Base-by-base conservation (phyloP, 2,113 vertebrate species). In the Capreolus pygargus region DNA sequence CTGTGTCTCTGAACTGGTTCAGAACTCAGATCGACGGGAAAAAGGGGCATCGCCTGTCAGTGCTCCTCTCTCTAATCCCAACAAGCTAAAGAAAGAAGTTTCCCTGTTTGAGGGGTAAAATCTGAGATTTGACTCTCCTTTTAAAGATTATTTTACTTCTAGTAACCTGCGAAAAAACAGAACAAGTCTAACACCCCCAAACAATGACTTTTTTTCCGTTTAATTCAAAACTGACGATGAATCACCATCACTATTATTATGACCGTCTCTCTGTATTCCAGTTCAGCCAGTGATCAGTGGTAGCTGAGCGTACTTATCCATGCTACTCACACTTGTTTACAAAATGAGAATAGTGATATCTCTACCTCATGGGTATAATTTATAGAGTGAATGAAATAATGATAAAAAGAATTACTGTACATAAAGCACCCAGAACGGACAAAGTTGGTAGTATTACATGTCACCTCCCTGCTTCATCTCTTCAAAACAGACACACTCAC, bases 131-230 rank as follows among this genome's bases (percentile, higher is more conserved):
- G 86, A 7, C 11, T 67, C 36, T 23, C 85, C 91, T 86, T 57
- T 45, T 50, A 91, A 85, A 79, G 50, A 52, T 96, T 87, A 64
- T 90, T 92, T 88, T 93, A 60, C 74, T 93, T 90, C 12, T 23
- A 82, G 74, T 93, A 78, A 86, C 27, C 36, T 70, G 33, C 90
- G 33, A 94, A 78, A 81, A 92, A 89, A 96, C 0, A 89, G 43
- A 95, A 86, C 33, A 91, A 94, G 55, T 85, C 79, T 83, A 93
- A 96, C 21, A 89, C 76, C 70, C 30, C 30, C 11, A 93, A 97
- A 95, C n/a, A 52, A 25, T 89, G 45, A 74, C 30, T 67, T 90
- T 54, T 93, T 89, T 91, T 92, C 23, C 39, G 57, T 82, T 87
- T 86, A 54, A 91, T 90, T 95, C 82, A 57, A 94, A 95, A 88